Base-by-base conservation (phyloP, 2,888 invertebrate genomes). In the Cepaea hortensis region DNA sequence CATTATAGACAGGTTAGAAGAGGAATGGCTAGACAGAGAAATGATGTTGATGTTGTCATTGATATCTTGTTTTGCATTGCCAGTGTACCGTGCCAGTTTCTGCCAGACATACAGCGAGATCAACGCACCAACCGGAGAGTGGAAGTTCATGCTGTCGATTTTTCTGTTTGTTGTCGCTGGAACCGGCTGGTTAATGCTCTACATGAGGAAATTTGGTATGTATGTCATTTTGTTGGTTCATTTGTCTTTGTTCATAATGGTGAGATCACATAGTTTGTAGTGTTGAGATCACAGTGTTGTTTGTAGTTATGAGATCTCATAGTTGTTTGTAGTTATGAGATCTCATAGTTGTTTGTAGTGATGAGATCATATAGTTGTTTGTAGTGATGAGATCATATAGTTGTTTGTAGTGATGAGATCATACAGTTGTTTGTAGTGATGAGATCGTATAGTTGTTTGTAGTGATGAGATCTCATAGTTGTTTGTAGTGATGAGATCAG, bases 51-150 rank as follows among this genome's bases (percentile, higher is more conserved):
- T 35, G 35, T 6, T 55, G 55, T 55, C 55, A 55, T 6, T 55
- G 55, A 55, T 11, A 11, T 11, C 11, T 6, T 6, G 55, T 55
- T 55, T 55, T 55, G 7, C 11, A 11, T 55, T 55, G 55, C 55
- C 91, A 95, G 95, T 99, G 77, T 99, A 99, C 95, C 96, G 99
- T 88, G 96, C 97, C 2, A 97, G 97, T 90, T 99, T 97, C 95
- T 97, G 98, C 93, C 97, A 98, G 95, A 99, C 99, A 20, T 97
- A 97, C 93, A 95, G 97, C 0, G 99, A 99, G 95, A 96, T 98
- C 95, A 95, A 96, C 88, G 97, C 98, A 0, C 97, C 97, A 50
- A 96, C 96, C 3, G 98, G 98, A 3, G 96, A 97, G 93, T 98
- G 98, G 98, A 98, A 98, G 95, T 95, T 95, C 0, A 93, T 96